phyloP scores from a whole-genome alignment of 2,113 vertebrate genomes.

The Callorhinus ursinus region DNA sequence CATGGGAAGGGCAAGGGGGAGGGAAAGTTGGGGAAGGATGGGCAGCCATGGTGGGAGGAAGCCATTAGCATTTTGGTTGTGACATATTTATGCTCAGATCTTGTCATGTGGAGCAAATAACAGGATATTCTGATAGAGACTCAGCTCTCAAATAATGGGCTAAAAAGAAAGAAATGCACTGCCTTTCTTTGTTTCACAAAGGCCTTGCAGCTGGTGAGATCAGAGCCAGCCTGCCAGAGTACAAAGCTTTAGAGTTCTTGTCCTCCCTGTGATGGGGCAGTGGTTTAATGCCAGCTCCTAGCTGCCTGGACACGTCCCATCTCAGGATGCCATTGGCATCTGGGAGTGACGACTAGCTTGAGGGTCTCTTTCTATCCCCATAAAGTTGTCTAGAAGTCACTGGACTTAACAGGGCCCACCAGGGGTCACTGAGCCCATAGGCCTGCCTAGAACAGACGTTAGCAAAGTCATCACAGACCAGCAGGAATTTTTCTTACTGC shows the following conservation, averaged over 20 bases:
- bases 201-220: constrained; percentile 27
- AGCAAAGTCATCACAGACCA: not conserved
- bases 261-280: constrained; percentile 22
- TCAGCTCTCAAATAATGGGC: constrained; percentile 67
- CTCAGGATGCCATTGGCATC: not conserved
- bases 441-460: not conserved
- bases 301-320: not conserved
- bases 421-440: not conserved
- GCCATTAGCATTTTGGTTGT: constrained; percentile 79
- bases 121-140: constrained; percentile 66
- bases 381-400: not conserved
- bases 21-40: not conserved
- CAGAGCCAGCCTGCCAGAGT: not conserved
- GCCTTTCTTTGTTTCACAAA: constrained; percentile 72
- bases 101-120: constrained; percentile 78
- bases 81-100: constrained; percentile 76
- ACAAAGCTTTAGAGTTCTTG: constrained; percentile 50
- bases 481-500: not conserved
- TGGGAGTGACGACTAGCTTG: not conserved
- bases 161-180: constrained; percentile 63
- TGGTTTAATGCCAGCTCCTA: not conserved
- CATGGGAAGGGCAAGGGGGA: not conserved
- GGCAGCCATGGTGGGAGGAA: constrained; percentile 69
- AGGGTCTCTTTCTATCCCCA: not conserved
- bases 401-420: not conserved